These are phyloP conservation scores for Erpornis zantholeuca DNA, from an alignment of 2,113 vertebrate species.

Conservation along the genomic window DNA sequence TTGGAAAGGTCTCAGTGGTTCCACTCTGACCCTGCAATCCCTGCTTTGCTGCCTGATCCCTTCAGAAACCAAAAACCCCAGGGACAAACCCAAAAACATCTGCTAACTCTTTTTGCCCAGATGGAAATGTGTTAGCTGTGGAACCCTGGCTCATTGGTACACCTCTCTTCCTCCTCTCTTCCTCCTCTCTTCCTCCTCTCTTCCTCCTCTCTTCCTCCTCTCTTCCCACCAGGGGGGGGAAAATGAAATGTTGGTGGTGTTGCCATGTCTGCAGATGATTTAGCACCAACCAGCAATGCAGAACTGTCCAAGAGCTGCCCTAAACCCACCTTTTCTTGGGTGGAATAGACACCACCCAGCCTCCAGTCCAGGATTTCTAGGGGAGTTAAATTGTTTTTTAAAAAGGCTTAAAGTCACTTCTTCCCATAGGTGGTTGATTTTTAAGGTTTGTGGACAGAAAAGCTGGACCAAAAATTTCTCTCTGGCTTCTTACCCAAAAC, in stretches of 20 bases:
- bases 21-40: background rate
- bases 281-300: accelerated
- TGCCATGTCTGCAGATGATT: background rate
- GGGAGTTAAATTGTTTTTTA: background rate
- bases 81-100: background rate
- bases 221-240: background rate
- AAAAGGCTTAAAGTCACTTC: background rate
- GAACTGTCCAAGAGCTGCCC: background rate
- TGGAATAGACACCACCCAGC: background rate
- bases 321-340: background rate
- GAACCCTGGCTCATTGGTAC: background rate
- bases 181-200: background rate
- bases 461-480: background rate
- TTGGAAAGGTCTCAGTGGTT: background rate
- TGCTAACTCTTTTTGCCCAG: background rate
- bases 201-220: background rate
- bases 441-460: background rate
- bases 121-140: too few species aligned
- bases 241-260: background rate
- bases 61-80: background rate
- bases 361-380: background rate
- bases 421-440: background rate
- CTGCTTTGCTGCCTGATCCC: background rate
- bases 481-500: background rate
- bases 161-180: background rate